Conservation (phyloP, 1,140 invertebrate species). For the Meloidogyne chitwoodi region DNA sequence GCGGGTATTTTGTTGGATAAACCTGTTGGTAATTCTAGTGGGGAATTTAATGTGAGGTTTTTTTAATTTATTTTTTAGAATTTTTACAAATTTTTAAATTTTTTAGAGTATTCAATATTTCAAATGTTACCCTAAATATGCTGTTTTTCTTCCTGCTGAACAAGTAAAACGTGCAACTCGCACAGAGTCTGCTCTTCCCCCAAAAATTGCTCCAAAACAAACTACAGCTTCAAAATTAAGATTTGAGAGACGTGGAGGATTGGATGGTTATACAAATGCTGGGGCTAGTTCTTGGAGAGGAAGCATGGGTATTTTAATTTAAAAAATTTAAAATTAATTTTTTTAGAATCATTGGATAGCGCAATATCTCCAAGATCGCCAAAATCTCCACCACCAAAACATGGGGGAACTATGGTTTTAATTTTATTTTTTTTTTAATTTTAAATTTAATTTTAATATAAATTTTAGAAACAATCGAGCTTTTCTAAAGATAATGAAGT, state of each 20-base stretch:
- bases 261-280: constrained; percentile 7
- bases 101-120: constrained; percentile 44
- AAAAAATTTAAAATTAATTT: background rate
- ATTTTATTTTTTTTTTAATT: background rate
- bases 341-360: constrained; percentile 15
- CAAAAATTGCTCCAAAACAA: constrained; percentile 20
- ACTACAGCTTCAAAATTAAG: constrained; percentile 37
- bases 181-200: constrained; percentile 1
- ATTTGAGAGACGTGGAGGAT: constrained; percentile 20
- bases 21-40: constrained; percentile 63
- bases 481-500: constrained; percentile 7
- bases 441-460: background rate
- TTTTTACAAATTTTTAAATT: no score
- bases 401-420: constrained; percentile 62
- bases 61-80: no score
- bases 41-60: constrained; percentile 36
- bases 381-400: constrained; percentile 9
- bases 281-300: background rate
- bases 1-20: constrained; percentile 64
- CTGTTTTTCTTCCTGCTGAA: constrained; percentile 37
- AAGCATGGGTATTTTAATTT: background rate
- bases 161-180: constrained; percentile 26
- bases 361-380: background rate
- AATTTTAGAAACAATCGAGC: constrained; percentile 8
- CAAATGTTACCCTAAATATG: constrained; percentile 42